Percentiles rank a stretch among this genome's conserved stretches.
Conservation (phyloP, 2,113 vertebrate genomes). For the Rhabdomys dilectus region DNA sequence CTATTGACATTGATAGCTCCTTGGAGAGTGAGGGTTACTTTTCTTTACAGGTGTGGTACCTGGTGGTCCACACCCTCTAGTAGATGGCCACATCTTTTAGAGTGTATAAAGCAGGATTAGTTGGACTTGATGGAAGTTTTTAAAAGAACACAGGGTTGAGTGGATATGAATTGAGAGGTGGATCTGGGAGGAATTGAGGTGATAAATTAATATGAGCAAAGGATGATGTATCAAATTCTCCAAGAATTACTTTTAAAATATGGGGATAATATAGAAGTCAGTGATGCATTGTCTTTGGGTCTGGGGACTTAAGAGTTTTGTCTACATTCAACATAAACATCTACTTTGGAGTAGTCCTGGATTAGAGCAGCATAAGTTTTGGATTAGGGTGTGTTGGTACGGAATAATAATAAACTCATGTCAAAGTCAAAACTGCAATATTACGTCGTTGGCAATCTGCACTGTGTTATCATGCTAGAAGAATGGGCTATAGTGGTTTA, state of each 20-base stretch:
- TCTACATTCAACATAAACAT: slow-evolving; percentile 56
- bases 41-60: neutral
- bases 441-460: slow-evolving; percentile 79
- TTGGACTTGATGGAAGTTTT: neutral
- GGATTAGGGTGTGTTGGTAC: slow-evolving; percentile 81
- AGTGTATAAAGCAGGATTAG: neutral
- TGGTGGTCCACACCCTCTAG: neutral
- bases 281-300: slow-evolving; percentile 45
- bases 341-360: slow-evolving; percentile 53
- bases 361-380: slow-evolving; percentile 73
- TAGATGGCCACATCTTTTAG: neutral
- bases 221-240: neutral
- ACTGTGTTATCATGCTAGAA: slow-evolving; percentile 81
- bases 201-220: neutral
- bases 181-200: neutral
- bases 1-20: neutral
- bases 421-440: slow-evolving; percentile 81
- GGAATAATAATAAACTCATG: slow-evolving; percentile 83
- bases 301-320: neutral
- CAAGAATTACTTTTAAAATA: neutral
- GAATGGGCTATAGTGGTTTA: slow-evolving; percentile 81
- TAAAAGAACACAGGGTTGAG: neutral
- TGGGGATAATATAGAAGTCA: neutral
- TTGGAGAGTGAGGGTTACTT: neutral
- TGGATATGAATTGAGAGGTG: neutral